Conservation (phyloP, 2,113 vertebrate species). For the Platycercus adscitus region DNA sequence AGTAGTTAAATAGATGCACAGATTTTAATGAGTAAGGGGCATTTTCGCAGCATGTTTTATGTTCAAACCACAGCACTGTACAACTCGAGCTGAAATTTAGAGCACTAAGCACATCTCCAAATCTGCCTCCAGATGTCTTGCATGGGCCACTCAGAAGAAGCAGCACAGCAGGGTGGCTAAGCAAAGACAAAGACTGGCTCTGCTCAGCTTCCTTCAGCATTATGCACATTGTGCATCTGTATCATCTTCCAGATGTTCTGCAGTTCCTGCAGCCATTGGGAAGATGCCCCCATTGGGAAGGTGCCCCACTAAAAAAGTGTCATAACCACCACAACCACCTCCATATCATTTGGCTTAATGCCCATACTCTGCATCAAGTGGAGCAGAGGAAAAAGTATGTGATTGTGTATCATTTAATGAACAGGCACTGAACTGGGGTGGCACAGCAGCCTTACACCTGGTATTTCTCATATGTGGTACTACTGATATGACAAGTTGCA, state of each 20-base stretch:
- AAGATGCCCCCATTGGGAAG: neutral
- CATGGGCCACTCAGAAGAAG: neutral
- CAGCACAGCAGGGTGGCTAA: neutral
- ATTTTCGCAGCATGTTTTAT: neutral
- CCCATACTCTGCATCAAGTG: neutral
- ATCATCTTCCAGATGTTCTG: neutral
- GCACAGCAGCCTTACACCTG: neutral
- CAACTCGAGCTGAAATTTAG: neutral
- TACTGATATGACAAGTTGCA: neutral
- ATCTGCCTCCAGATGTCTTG: neutral
- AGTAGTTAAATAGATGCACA: neutral
- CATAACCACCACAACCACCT: neutral
- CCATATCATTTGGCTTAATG: neutral
- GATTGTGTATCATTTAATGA: neutral
- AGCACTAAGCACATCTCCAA: neutral
- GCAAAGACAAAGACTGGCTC: neutral
- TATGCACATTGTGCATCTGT: too few species aligned
- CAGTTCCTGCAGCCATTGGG: neutral
- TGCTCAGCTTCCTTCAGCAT: neutral
- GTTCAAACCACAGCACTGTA: neutral
- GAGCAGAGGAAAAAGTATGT: neutral
- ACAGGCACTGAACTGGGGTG: neutral
- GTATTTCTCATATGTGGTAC: neutral
- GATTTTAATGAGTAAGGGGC: neutral
- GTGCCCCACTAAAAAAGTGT: neutral